phyloP scores from a whole-genome alignment of 1,140 invertebrate genomes.

The Harpegnathos saltator region DNA sequence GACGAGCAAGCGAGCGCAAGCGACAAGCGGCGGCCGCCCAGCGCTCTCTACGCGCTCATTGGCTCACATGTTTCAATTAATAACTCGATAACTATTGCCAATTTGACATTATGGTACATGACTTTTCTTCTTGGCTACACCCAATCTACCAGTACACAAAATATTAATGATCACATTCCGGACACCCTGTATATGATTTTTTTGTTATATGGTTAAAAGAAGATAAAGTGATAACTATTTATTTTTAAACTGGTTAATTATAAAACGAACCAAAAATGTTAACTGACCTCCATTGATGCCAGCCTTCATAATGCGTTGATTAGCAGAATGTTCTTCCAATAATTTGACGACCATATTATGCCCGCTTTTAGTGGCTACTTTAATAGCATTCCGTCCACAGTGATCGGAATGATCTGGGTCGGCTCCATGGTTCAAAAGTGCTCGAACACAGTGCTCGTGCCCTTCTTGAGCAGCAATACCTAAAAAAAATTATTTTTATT shows the following conservation, averaged over 20 bases:
- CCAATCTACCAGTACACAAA: too few species aligned
- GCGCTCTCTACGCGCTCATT: too few species aligned
- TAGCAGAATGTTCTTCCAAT: slow-evolving; percentile 87
- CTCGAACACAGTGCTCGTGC: slow-evolving; percentile 95
- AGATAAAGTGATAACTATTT: not conserved
- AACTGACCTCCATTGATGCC: slow-evolving; percentile 75
- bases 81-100: too few species aligned
- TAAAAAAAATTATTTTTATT: slow-evolving; percentile 73
- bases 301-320: slow-evolving; percentile 82
- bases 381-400: slow-evolving; percentile 93
- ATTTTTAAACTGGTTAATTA: not conserved
- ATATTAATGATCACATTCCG: too few species aligned
- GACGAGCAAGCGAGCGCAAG: too few species aligned
- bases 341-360: slow-evolving; percentile 90
- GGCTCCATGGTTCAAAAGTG: slow-evolving; percentile 94
- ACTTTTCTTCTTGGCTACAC: too few species aligned
- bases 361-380: slow-evolving; percentile 92
- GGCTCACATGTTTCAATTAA: too few species aligned
- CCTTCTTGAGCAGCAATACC: slow-evolving; percentile 95
- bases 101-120: too few species aligned
- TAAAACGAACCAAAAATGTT: not conserved
- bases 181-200: too few species aligned
- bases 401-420: slow-evolving; percentile 97
- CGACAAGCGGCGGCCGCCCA: too few species aligned
- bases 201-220: not conserved